phyloP scores from a whole-genome alignment of 2,888 invertebrate species.

The Dasysyrphus albostriatus region DNA sequence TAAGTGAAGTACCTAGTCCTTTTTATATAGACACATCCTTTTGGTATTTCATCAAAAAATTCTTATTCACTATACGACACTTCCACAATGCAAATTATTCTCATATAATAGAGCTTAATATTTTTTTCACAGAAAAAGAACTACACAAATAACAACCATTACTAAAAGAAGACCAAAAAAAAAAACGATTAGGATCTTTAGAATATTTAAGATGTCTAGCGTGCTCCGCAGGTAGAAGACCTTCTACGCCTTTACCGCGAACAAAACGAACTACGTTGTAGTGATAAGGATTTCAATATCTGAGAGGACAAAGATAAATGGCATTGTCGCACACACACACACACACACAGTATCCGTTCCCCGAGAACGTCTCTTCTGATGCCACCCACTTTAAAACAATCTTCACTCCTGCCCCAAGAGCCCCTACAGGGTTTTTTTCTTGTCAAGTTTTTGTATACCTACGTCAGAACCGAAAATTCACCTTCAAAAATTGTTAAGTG shows the following conservation, averaged over 20 bases:
- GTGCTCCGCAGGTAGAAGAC: slow-evolving; percentile 53
- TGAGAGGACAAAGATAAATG: slow-evolving; percentile 9
- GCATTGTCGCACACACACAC: neutral
- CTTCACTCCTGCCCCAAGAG: neutral
- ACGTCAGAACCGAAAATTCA: slow-evolving; percentile 55
- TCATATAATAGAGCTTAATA: neutral
- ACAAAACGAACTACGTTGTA: slow-evolving; percentile 61
- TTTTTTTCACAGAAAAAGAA: neutral
- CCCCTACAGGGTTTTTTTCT: slow-evolving; percentile 4
- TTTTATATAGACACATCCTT: neutral
- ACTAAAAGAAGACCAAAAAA: neutral
- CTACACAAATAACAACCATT: neutral
- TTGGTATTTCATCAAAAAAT: neutral
- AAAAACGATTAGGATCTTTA: neutral
- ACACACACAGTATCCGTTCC: slow-evolving; percentile 23
- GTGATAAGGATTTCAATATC: slow-evolving; percentile 51
- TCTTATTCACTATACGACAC: neutral
- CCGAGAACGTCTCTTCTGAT: neutral
- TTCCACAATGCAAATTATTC: neutral
- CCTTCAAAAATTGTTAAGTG: slow-evolving; percentile 59
- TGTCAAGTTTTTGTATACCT: slow-evolving; percentile 26
- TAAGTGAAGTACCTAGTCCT: neutral
- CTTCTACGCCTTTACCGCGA: slow-evolving; percentile 57
- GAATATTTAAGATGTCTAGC: slow-evolving; percentile 10
- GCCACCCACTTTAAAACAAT: slow-evolving; percentile 24